Percentiles rank a stretch among this genome's conserved stretches.
Evolutionary conservation across 2,113 vertebrate species (phyloP).

Genomic region (Dissostichus mawsoni): DNA sequence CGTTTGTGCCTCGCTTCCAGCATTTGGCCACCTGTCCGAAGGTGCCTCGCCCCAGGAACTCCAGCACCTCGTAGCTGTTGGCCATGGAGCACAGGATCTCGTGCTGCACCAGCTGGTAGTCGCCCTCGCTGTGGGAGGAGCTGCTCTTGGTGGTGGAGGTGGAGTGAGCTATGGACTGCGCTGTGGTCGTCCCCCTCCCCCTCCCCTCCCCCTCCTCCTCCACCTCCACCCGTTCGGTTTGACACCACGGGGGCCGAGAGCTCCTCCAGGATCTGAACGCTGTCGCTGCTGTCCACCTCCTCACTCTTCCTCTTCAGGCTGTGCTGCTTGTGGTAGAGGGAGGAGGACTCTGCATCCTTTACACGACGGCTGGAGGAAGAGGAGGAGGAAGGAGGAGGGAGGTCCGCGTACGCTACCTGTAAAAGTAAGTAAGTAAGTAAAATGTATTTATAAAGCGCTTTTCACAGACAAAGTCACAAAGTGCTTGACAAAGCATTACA

Average conservation of each 20-base stretch:
- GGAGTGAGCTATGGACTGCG: constrained; percentile 86
- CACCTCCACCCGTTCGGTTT: constrained; percentile 88
- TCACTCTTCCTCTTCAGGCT: constrained; percentile 98
- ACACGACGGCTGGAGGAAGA: constrained; percentile 86
- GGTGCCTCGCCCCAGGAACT: constrained; percentile 96
- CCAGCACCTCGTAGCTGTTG: constrained; percentile 97
- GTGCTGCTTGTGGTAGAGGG: constrained; percentile 92
- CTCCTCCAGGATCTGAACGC: constrained; percentile 98
- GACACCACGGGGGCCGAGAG: constrained; percentile 96
- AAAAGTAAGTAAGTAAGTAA: too few relatives aligned
- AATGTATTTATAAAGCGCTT: too few relatives aligned
- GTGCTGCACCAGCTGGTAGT: constrained; percentile 98
- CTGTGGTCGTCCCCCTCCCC: constrained; percentile 89
- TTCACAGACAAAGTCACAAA: too few relatives aligned
- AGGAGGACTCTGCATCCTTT: constrained; percentile 86
- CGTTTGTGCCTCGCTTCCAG: constrained; percentile 98
- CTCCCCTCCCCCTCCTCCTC: constrained; percentile 85
- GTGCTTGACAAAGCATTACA: too few relatives aligned
- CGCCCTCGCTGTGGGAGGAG: constrained; percentile 95
- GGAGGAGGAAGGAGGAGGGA: constrained; percentile 78
- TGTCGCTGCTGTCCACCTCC: constrained; percentile 98
- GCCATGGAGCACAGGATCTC: constrained; percentile 98
- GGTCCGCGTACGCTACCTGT: constrained; percentile 88
- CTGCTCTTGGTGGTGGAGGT: constrained; percentile 96
- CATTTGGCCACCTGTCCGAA: constrained; percentile 98